Evolutionary conservation across 2,113 vertebrate species (phyloP).

Genomic region (Oxyruncus cristatus): DNA sequence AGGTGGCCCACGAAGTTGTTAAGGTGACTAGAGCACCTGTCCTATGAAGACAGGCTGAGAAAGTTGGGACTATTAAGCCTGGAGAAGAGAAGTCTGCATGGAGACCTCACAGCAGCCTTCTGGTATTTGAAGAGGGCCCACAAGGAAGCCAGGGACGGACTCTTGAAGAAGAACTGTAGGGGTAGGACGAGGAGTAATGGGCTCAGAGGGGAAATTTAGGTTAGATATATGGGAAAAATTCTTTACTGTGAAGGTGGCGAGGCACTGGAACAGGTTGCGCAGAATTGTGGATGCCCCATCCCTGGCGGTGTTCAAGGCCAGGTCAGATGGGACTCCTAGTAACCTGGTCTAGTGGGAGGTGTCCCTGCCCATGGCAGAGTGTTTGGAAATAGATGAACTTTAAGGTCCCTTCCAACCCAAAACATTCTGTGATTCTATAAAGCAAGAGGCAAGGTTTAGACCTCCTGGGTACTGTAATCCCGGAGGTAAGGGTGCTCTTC

Average conservation of each 20-base stretch:
- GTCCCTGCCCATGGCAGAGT: neutral
- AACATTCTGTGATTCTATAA: neutral
- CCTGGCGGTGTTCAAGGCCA: neutral
- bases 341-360: neutral
- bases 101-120: neutral
- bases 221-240: neutral
- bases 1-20: rapidly evolving
- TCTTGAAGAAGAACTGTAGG: neutral
- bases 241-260: neutral
- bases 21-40: neutral
- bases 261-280: neutral
- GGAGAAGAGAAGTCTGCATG: rapidly evolving
- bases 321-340: neutral
- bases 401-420: neutral
- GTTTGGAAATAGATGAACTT: neutral
- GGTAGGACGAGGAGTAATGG: neutral
- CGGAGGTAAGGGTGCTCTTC: neutral
- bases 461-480: neutral
- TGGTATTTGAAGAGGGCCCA: neutral
- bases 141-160: neutral
- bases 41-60: neutral
- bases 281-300: neutral
- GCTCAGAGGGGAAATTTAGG: neutral
- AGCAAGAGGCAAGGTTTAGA: neutral
- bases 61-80: neutral